A percentile compares a stretch with the other conserved stretches of the same genome.
These are phyloP conservation scores for Steatornis caripensis DNA, from an alignment of 2,113 vertebrate genomes.

Conservation along the genomic window DNA sequence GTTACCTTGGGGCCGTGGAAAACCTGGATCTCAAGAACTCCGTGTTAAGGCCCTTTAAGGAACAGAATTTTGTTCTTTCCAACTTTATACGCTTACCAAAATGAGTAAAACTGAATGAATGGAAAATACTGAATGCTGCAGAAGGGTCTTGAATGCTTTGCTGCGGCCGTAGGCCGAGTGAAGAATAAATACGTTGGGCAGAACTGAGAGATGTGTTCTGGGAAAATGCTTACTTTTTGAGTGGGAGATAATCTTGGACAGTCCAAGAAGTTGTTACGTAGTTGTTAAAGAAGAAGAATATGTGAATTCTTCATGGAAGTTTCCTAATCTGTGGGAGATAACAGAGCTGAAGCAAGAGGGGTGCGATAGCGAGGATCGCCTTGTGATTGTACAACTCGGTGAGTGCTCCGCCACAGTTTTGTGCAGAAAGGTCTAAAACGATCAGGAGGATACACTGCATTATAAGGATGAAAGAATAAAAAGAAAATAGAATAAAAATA, in stretches of 20 bases:
- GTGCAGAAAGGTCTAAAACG: not conserved
- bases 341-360: fast-evolving
- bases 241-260: not conserved
- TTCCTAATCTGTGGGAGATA: not conserved
- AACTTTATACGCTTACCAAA: not conserved
- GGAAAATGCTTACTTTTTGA: not conserved
- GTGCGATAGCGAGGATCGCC: not conserved
- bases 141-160: not conserved
- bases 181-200: not conserved
- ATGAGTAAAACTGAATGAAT: not conserved
- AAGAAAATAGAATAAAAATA: not conserved
- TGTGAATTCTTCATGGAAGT: not conserved
- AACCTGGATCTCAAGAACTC: not conserved
- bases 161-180: not conserved
- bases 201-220: not conserved
- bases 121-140: not conserved
- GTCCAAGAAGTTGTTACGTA: not conserved
- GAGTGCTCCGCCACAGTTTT: not conserved
- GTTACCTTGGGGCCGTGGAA: not conserved
- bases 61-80: not conserved
- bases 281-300: not conserved
- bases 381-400: not conserved
- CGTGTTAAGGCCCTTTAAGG: not conserved
- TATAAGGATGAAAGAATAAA: not conserved
- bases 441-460: not conserved